Conservation (phyloP, 2,113 vertebrate genomes). For the crab-eating macaque (Macaca fascicularis) region DNA sequence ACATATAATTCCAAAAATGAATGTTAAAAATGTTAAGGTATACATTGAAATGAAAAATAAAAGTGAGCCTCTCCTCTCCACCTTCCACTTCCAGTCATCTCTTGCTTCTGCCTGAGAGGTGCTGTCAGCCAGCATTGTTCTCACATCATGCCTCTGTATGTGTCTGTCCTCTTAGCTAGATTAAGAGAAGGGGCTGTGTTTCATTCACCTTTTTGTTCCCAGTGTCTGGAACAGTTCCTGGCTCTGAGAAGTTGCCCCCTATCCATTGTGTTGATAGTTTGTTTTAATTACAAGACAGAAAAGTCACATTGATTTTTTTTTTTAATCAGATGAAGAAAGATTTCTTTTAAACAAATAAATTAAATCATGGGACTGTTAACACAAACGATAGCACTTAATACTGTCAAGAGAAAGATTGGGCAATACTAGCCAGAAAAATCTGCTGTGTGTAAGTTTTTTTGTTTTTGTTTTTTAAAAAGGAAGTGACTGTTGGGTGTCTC, state of each 20-base stretch:
- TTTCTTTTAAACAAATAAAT: not conserved
- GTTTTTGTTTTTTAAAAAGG: not conserved
- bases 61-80: not conserved
- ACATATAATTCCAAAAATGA: not conserved
- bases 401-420: not conserved
- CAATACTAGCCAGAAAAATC: fast-evolving
- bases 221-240: not conserved
- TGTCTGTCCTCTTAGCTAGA: not conserved
- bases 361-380: not conserved
- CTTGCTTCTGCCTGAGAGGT: not conserved
- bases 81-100: not conserved
- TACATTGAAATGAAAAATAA: not conserved
- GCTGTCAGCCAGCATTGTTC: too few species aligned
- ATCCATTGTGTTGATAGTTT: not conserved
- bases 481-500: not conserved
- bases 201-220: not conserved
- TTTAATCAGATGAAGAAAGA: not conserved
- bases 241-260: not conserved
- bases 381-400: not conserved
- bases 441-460: fast-evolving
- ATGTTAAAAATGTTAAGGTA: not conserved
- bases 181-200: not conserved
- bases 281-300: not conserved
- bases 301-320: not conserved
- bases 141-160: not conserved